These are phyloP conservation scores for Polyommatus icarus DNA, from an alignment of 2,888 invertebrate genomes.

Conservation along the genomic window DNA sequence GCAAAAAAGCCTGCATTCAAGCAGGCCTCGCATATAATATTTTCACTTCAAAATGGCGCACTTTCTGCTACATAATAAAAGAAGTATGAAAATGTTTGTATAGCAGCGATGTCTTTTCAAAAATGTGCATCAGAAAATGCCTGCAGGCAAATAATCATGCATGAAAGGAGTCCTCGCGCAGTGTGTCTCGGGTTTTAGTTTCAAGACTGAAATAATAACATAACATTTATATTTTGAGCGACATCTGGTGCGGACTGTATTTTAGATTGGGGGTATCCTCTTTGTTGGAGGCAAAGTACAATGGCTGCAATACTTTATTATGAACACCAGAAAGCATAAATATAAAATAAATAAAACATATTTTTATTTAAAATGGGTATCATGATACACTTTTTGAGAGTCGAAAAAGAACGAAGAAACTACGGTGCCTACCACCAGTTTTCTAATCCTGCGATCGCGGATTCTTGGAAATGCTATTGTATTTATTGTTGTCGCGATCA, in stretches of 20 bases:
- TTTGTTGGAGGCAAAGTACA: neutral
- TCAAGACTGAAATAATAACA: slow-evolving; percentile 15
- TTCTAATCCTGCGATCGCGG: too few species aligned
- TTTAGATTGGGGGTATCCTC: neutral
- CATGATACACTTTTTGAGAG: too few species aligned
- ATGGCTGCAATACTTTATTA: neutral
- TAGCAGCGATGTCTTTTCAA: slow-evolving; percentile 21
- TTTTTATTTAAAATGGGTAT: too few species aligned
- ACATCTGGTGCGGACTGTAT: slow-evolving; percentile 14
- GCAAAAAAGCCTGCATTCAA: slow-evolving; percentile 16
- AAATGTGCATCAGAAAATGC: slow-evolving; percentile 17
- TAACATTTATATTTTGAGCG: slow-evolving; percentile 11
- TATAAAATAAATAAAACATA: too few species aligned
- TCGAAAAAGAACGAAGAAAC: too few species aligned
- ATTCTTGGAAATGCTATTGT: too few species aligned
- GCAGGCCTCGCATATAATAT: slow-evolving; percentile 8
- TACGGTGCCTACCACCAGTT: too few species aligned
- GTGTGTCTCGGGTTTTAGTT: slow-evolving; percentile 16
- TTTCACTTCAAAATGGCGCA: slow-evolving; percentile 20
- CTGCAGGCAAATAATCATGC: slow-evolving; percentile 22
- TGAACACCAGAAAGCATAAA: neutral
- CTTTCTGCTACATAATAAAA: slow-evolving; percentile 23
- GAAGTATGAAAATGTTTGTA: slow-evolving; percentile 25
- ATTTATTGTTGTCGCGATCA: too few species aligned
- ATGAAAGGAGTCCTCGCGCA: slow-evolving; percentile 7